Base-by-base conservation (phyloP, 2,888 invertebrate genomes). In the Amphipoea oculea region DNA sequence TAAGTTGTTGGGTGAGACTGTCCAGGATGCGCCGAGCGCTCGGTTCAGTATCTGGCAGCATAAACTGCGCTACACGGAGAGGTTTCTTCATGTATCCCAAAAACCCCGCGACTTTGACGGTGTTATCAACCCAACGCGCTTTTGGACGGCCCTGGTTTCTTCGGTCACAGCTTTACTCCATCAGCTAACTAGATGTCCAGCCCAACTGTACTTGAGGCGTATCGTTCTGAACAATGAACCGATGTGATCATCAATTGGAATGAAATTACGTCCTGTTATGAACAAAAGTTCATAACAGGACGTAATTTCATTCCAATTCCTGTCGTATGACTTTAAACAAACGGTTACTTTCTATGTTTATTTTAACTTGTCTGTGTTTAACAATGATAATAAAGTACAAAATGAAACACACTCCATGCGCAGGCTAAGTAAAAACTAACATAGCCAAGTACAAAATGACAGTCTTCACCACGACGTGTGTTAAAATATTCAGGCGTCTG, bases 401-500 rank as follows among this genome's bases (percentile, higher is more conserved):
- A 40, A 40, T 40, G 5, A 40, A 40, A 40, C 36, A 36, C 9
- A 29, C 23, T 57, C 23, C n/a, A 57, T 23, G 9, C 23, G 23
- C 12, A 62, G 40, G 9, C 23, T 29, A 48, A 69, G 57, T 77
- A 69, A 65, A 70, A 71, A n/a, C 60, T n/a, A 66, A 73, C 73
- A 70, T 66, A 65, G 12, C 63, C 23, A 51, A 73, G 54, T 48
- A 63, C 36, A 36, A 72, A 82, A 82, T 72, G 75, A 86, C 74
- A 62, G 63, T 12, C 63, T 71, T 72, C 72, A 80, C 82, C 81
- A 70, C 81, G 73, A 82, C 82, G 78, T 73, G 72, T 79, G 75
- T 86, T 92, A 85, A 92, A 92, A 92, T 92, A 92, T 92, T 91
- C 92, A 92, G 82, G 76, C 72, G 72, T 80, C 80, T 92, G 86